These are phyloP conservation scores for Pyrrhosoma nymphula DNA, from an alignment of 2,888 invertebrate species.

Conservation along the genomic window DNA sequence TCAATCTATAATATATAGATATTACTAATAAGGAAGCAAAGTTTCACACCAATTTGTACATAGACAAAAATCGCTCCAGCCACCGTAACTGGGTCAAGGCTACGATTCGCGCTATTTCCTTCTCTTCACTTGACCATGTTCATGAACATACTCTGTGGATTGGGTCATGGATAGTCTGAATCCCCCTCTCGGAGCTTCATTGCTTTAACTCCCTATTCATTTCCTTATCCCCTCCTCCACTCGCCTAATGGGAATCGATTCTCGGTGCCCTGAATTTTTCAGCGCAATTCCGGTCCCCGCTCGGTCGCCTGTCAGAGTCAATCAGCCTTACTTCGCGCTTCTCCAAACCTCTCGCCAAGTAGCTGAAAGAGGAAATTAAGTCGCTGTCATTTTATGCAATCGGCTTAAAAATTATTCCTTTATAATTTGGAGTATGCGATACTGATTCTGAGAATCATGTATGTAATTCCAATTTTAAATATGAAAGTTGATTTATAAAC, in stretches of 20 bases:
- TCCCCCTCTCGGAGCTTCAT: neutral
- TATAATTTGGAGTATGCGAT: too few species aligned
- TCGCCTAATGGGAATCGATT: neutral
- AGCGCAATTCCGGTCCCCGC: neutral
- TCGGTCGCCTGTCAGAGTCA: neutral
- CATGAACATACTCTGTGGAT: neutral
- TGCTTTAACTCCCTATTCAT: neutral
- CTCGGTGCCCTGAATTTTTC: constrained; percentile 1
- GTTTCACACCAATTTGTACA: too few species aligned
- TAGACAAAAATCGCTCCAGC: too few species aligned
- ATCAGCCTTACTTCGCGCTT: neutral
- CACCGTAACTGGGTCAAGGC: neutral
- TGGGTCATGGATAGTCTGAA: neutral
- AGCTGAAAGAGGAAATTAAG: neutral
- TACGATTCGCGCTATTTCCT: neutral
- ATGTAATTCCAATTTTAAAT: too few species aligned
- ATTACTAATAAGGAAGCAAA: too few species aligned
- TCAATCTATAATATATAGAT: too few species aligned
- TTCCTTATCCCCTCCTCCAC: neutral
- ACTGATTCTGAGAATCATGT: too few species aligned
- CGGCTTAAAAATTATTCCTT: neutral
- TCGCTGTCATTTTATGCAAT: neutral
- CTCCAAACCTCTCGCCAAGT: neutral
- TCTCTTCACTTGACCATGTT: neutral
- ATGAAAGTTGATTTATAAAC: too few species aligned